These are phyloP conservation scores for Mimachlamys varia DNA, from an alignment of 2,888 invertebrate genomes.

Conservation along the genomic window DNA sequence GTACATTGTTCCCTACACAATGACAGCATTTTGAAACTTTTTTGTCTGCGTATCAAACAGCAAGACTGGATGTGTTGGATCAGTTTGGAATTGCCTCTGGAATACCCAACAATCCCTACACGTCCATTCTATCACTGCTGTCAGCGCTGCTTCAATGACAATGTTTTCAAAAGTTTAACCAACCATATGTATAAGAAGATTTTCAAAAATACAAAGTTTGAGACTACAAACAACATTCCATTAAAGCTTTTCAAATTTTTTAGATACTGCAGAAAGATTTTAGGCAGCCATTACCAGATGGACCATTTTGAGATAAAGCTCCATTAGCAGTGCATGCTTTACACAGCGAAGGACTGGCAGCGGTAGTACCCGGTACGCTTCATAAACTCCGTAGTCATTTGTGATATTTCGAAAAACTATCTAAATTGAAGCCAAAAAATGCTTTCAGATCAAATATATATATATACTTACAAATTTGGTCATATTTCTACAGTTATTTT, in stretches of 20 bases:
- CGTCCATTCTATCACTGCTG: no score
- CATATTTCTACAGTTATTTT: background rate
- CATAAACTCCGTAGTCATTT: no score
- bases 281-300: background rate
- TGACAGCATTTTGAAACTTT: slow-evolving; percentile 19
- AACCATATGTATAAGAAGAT: no score
- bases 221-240: no score
- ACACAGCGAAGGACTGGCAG: no score
- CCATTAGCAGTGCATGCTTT: no score
- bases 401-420: no score
- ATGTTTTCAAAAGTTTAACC: background rate
- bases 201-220: no score
- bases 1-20: background rate
- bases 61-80: background rate
- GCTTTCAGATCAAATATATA: background rate
- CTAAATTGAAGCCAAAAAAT: background rate
- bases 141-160: no score
- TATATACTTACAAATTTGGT: background rate
- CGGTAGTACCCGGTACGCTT: no score
- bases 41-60: background rate
- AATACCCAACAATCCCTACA: background rate
- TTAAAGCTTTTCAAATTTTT: background rate
- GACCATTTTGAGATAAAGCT: background rate
- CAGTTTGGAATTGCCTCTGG: background rate
- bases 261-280: background rate